These are phyloP conservation scores for Oxygymnocypris stewartii DNA, from an alignment of 2,113 vertebrate species.

Conservation along the genomic window DNA sequence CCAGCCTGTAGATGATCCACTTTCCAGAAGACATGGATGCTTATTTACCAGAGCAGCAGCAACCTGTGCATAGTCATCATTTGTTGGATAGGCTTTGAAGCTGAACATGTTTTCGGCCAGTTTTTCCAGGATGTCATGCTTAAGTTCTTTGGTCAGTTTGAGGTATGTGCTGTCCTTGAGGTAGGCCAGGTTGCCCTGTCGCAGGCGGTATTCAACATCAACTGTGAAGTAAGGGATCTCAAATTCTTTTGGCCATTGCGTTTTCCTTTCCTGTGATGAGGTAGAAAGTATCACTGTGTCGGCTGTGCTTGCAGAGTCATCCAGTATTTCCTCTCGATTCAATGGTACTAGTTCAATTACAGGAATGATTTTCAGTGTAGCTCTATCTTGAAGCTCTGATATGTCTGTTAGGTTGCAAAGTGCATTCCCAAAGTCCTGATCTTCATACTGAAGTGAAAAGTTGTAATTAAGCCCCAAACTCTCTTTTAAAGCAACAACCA, in stretches of 20 bases:
- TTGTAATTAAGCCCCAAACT: too few species aligned
- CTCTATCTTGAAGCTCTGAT: too few species aligned
- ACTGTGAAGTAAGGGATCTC: constrained; percentile 42
- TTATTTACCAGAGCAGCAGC: constrained; percentile 33
- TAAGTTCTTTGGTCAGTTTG: not conserved
- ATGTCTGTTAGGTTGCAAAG: too few species aligned
- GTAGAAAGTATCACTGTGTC: too few species aligned
- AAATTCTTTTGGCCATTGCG: constrained; percentile 39
- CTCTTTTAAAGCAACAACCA: not conserved
- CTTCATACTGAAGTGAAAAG: too few species aligned
- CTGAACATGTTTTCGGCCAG: not conserved
- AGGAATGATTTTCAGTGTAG: too few species aligned
- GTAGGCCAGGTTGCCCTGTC: constrained; percentile 30
- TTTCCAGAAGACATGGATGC: constrained; percentile 29
- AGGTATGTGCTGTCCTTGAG: constrained; percentile 33
- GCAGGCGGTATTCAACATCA: constrained; percentile 41
- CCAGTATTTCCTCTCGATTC: too few species aligned
- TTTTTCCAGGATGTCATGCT: not conserved
- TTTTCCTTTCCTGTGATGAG: not conserved
- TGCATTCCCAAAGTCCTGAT: too few species aligned
- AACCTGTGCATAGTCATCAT: constrained; percentile 28
- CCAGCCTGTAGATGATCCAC: not conserved
- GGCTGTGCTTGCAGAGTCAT: too few species aligned
- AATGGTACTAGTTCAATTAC: too few species aligned
- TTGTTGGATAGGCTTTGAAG: constrained; percentile 12